A percentile compares a stretch with the other conserved stretches of the same genome.
phyloP scores from a whole-genome alignment of 2,888 invertebrate genomes.

The Platycheirus albimanus region DNA sequence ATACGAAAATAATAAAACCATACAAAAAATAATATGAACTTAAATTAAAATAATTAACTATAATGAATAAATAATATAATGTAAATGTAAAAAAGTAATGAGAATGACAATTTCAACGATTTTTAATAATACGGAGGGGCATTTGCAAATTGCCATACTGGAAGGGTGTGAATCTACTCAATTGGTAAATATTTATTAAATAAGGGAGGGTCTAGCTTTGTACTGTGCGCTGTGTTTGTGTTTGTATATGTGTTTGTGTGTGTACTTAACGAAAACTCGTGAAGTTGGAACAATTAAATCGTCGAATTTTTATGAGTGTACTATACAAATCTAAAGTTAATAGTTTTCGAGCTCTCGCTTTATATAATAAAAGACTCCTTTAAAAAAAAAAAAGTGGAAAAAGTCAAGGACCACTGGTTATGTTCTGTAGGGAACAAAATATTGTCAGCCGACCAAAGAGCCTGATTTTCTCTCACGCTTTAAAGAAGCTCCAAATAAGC shows the following conservation, averaged over 20 bases:
- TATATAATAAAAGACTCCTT: too few species aligned
- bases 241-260: slow-evolving; percentile 58
- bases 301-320: too few species aligned
- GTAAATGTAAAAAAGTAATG: slow-evolving; percentile 57
- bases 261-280: slow-evolving; percentile 21
- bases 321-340: too few species aligned
- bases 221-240: slow-evolving; percentile 59
- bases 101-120: slow-evolving; percentile 64
- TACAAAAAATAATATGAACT: slow-evolving; percentile 42
- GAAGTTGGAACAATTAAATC: slow-evolving; percentile 55
- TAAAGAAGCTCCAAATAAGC: too few species aligned
- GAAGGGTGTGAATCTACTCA: slow-evolving; percentile 21
- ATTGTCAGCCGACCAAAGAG: too few species aligned
- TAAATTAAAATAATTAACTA: slow-evolving; percentile 18
- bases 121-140: slow-evolving; percentile 40
- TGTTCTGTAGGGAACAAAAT: too few species aligned
- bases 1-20: slow-evolving; percentile 24
- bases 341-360: too few species aligned
- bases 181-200: slow-evolving; percentile 6
- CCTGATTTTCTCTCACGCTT: too few species aligned
- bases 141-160: slow-evolving; percentile 50
- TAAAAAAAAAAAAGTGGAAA: too few species aligned
- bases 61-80: slow-evolving; percentile 54
- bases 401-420: too few species aligned
- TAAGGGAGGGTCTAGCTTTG: slow-evolving; percentile 40